Evolutionary conservation across 2,888 invertebrate species (phyloP).

Genomic region (Steinernema hermaphroditum): DNA sequence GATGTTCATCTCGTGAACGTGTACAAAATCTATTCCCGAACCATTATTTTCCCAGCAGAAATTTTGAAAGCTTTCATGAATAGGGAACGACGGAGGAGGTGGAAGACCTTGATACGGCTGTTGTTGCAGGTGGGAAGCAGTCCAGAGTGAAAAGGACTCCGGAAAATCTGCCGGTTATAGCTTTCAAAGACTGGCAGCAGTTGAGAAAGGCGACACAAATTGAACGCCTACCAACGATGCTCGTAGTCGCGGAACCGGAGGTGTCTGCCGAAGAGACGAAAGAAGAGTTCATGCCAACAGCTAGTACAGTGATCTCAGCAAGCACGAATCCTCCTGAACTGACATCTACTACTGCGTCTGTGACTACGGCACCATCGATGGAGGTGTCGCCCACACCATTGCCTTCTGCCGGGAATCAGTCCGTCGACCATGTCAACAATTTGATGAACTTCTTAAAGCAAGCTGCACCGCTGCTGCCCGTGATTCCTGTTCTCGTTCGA

Average conservation of each 20-base stretch:
- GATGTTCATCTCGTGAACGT: too few species aligned
- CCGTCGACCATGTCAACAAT: constrained; percentile 46
- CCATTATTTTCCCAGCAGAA: too few species aligned
- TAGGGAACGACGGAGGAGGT: not conserved
- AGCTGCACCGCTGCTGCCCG: constrained; percentile 53
- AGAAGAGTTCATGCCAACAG: not conserved
- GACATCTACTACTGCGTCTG: not conserved
- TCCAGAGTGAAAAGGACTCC: not conserved
- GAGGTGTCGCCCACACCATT: not conserved
- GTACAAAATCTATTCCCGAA: too few species aligned
- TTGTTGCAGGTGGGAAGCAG: constrained; percentile 16
- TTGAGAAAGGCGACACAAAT: constrained; percentile 3
- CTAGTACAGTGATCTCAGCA: too few species aligned
- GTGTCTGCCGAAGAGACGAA: not conserved
- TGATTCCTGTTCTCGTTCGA: constrained; percentile 50
- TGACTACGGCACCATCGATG: not conserved
- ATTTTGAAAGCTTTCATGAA: too few species aligned
- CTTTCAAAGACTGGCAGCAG: constrained; percentile 1
- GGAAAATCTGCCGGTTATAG: constrained; percentile 15
- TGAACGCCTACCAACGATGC: not conserved
- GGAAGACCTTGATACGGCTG: constrained; percentile 11
- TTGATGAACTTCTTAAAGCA: constrained; percentile 50
- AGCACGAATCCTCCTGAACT: too few species aligned
- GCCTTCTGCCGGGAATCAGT: constrained; percentile 28
- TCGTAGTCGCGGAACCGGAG: constrained; percentile 9